Base-by-base conservation (phyloP, 2,888 invertebrate genomes). In the Drosophila prolongata region DNA sequence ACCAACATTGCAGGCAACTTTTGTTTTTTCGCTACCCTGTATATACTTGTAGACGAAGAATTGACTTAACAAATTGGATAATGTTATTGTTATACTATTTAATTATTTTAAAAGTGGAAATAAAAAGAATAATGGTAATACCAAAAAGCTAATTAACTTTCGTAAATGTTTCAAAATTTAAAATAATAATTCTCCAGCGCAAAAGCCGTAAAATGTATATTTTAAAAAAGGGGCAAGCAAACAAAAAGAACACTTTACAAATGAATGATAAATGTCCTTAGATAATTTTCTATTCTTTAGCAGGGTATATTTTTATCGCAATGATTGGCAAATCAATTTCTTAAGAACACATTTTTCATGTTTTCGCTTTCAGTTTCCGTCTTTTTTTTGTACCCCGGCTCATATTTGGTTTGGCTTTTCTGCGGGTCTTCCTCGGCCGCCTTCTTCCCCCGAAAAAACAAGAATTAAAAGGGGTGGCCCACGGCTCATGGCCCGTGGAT, bases 301-400 rank as follows among this genome's bases (percentile, higher is more conserved):
- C 27, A 49, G 69, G 43, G 69, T 49, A 68, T 37, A 9, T 40
- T 6, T 0, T 1, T n/a, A 16, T 19, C 43, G 6, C 3, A 14
- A 9, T 14, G 3, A 4, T 1, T 1, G 3, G 13, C 3, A 24
- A 49, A n/a, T 3, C 4, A 4, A 24, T 49, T 50, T 14, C 47
- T 53, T 40, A 43, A 46, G 44, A 60, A 53, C 59, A 56, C 57
- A 47, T 46, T 74, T 70, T 55, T 55, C 49, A 59, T 58, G 54
- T 68, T 71, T 80, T 80, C 67, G 75, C 75, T 80, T 83, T 83
- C 67, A 56, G 78, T 83, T 78, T 75, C 73, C 71, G 64, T 62
- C 10, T 40, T 34, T 46, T 43, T 50, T 58, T 19, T 64, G 37
- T 14, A 8, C 35, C 49, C 60, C 62, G 27, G 24, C 30, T 59